phyloP scores from a whole-genome alignment of 2,113 vertebrate species.

The Vidua macroura region DNA sequence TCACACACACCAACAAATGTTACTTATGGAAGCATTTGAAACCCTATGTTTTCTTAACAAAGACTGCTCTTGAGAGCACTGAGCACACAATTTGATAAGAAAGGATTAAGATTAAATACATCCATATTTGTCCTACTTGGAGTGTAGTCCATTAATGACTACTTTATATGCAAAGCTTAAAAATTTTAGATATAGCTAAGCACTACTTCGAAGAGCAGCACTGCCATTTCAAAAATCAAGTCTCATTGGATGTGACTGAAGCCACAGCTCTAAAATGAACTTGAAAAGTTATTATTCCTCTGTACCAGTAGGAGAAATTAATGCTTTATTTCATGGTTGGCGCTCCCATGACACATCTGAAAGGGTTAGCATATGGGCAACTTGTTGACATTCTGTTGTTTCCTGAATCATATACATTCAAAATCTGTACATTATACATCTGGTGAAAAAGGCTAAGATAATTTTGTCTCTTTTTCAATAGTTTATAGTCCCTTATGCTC shows the following conservation, averaged over 20 bases:
- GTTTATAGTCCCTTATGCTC: background rate
- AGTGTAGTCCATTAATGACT: background rate
- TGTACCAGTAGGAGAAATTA: background rate
- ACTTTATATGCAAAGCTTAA: background rate
- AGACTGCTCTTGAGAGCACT: background rate
- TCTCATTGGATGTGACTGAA: background rate
- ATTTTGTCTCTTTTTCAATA: background rate
- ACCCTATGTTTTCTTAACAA: background rate
- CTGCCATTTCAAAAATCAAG: background rate
- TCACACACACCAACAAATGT: background rate
- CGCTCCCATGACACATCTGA: background rate
- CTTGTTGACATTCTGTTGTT: constrained; percentile 13
- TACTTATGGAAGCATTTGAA: background rate
- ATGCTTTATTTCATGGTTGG: background rate
- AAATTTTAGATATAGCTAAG: background rate
- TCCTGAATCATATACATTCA: constrained; percentile 5
- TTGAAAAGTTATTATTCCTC: background rate
- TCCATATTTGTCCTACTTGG: constrained; percentile 32
- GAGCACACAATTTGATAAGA: background rate
- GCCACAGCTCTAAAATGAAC: background rate
- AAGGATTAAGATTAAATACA: constrained; percentile 3
- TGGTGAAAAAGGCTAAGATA: background rate
- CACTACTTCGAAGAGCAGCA: background rate
- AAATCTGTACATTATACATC: background rate
- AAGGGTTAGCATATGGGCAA: background rate